Conservation (phyloP, 1,140 invertebrate genomes). For the Zaprionus davidi region DNA sequence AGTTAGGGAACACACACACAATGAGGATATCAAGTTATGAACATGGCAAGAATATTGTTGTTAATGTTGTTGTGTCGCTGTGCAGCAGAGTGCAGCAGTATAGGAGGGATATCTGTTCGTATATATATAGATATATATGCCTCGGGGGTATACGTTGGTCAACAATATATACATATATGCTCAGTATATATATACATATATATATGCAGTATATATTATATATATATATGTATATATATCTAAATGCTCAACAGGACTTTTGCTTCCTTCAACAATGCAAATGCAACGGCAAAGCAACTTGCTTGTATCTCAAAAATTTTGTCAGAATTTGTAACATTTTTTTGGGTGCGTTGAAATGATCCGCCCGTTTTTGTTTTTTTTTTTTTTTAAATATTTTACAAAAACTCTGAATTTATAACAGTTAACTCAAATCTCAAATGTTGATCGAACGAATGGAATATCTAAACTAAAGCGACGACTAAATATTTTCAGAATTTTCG, state of each 20-base stretch:
- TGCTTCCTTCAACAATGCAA: slow-evolving; percentile 55
- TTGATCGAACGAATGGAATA: slow-evolving; percentile 18
- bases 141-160: background rate
- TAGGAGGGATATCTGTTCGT: background rate
- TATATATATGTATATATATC: background rate
- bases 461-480: slow-evolving; percentile 11
- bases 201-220: background rate
- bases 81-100: background rate
- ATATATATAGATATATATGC: background rate
- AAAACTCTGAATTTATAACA: slow-evolving; percentile 42
- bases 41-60: slow-evolving; percentile 22
- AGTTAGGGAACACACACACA: slow-evolving; percentile 23
- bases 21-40: slow-evolving; percentile 17
- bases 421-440: slow-evolving; percentile 35
- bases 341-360: slow-evolving; percentile 32
- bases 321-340: slow-evolving; percentile 67
- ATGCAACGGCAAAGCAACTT: slow-evolving; percentile 67
- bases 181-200: background rate
- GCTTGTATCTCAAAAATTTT: slow-evolving; percentile 62
- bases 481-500: background rate
- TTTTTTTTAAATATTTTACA: slow-evolving; percentile 19
- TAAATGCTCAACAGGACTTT: slow-evolving; percentile 14
- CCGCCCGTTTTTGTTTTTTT: slow-evolving; percentile 18
- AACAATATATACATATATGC: background rate
- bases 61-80: background rate